These are phyloP conservation scores for Lophochroa leadbeateri DNA, from an alignment of 2,113 vertebrate genomes.

Conservation along the genomic window DNA sequence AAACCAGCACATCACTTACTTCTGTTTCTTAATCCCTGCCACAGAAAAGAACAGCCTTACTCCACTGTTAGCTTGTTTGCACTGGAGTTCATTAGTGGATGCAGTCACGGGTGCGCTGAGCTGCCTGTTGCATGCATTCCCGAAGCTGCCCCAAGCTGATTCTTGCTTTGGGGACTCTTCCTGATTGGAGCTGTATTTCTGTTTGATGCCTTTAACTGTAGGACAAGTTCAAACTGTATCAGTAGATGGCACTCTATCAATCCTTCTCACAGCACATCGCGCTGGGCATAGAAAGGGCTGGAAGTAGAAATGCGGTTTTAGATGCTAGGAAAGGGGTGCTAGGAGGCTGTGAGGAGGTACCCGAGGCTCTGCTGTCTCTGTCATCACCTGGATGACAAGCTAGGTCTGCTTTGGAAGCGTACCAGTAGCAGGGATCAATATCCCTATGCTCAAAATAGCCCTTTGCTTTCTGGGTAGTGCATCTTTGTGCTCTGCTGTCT, in stretches of 20 bases:
- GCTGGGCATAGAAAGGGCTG: neutral
- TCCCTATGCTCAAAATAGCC: neutral
- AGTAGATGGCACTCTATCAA: conserved; percentile 23
- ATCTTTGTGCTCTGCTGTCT: neutral
- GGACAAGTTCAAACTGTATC: neutral
- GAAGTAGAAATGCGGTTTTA: neutral
- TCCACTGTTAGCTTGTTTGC: neutral
- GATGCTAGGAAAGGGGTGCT: neutral
- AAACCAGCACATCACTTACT: neutral
- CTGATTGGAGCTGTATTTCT: neutral
- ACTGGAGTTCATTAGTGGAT: fast-evolving
- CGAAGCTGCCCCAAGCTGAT: neutral
- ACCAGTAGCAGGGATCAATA: neutral
- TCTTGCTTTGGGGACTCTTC: neutral
- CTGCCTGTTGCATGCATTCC: neutral
- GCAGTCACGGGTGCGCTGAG: neutral
- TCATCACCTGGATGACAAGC: neutral
- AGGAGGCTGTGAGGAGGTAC: neutral
- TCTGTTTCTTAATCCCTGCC: neutral
- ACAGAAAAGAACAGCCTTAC: too few relatives aligned
- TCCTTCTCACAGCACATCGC: neutral
- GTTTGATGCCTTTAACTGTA: neutral
- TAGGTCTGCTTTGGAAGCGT: neutral
- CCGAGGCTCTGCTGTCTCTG: neutral
- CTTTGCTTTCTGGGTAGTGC: fast-evolving